These are phyloP conservation scores for Ceratosolen solmsi DNA, from an alignment of 1,140 invertebrate genomes.

Conservation along the genomic window DNA sequence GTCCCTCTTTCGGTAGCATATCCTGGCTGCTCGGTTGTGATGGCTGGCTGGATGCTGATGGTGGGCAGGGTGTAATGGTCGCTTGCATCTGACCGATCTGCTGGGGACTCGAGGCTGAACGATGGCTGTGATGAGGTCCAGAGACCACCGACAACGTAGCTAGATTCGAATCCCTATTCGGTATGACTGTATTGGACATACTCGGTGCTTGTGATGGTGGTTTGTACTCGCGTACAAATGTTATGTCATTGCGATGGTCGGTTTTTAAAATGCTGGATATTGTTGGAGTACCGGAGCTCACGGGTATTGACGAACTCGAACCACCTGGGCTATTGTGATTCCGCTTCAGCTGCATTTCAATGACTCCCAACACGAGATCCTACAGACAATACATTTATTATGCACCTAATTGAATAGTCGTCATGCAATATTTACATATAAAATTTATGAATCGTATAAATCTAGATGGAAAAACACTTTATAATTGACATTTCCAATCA, in stretches of 20 bases:
- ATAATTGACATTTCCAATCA: too few relatives aligned
- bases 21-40: constrained; percentile 53
- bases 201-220: constrained; percentile 53
- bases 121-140: constrained; percentile 66
- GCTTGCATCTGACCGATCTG: constrained; percentile 77
- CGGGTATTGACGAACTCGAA: constrained; percentile 60
- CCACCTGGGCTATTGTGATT: constrained; percentile 73
- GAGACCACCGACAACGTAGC: constrained; percentile 81
- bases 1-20: constrained; percentile 73
- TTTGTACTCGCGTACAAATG: constrained; percentile 74
- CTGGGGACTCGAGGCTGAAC: constrained; percentile 68
- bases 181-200: constrained; percentile 64
- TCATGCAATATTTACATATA: too few relatives aligned
- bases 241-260: constrained; percentile 73
- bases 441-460: too few relatives aligned
- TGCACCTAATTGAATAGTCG: too few relatives aligned
- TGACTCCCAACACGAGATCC: constrained; percentile 83
- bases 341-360: constrained; percentile 82
- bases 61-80: constrained; percentile 78
- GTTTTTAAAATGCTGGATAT: constrained; percentile 80
- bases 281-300: constrained; percentile 76
- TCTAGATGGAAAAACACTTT: too few relatives aligned
- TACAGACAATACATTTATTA: neutral
- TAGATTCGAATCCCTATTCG: constrained; percentile 74
- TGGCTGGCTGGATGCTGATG: constrained; percentile 56